phyloP scores from a whole-genome alignment of 1,140 invertebrate genomes.

The Drosophila elegans region DNA sequence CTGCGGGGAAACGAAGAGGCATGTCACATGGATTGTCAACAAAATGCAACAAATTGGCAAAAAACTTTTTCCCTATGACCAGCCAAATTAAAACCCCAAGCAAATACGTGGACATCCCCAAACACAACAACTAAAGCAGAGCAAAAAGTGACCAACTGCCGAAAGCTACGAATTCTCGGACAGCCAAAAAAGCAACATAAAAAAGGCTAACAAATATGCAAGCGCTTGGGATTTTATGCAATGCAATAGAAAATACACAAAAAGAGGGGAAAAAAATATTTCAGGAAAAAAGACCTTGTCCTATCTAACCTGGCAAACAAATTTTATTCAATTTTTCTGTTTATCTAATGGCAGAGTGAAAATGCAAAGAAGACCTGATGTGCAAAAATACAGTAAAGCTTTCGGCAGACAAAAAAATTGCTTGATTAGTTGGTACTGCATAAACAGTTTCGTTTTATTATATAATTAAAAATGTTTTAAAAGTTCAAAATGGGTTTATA shows the following conservation, averaged over 20 bases:
- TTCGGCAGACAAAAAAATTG: neutral
- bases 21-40: constrained; percentile 77
- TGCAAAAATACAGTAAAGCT: constrained; percentile 19
- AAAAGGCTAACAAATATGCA: constrained; percentile 58
- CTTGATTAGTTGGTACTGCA: neutral
- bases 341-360: constrained; percentile 72
- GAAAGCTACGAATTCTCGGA: constrained; percentile 44
- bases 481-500: too few relatives aligned
- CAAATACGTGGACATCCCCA: constrained; percentile 48
- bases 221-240: constrained; percentile 66
- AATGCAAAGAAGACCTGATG: constrained; percentile 62
- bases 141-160: constrained; percentile 52
- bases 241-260: constrained; percentile 63
- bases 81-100: constrained; percentile 73
- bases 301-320: constrained; percentile 61
- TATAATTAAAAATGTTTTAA: too few relatives aligned
- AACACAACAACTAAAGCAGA: constrained; percentile 20
- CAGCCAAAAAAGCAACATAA: constrained; percentile 19
- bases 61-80: constrained; percentile 73
- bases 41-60: constrained; percentile 78
- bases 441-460: too few relatives aligned
- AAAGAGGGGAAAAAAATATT: constrained; percentile 27
- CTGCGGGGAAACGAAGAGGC: constrained; percentile 24
- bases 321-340: constrained; percentile 59
- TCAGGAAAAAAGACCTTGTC: constrained; percentile 21